These are phyloP conservation scores for Simalia tracyae DNA, from an alignment of 2,797 vertebrate genomes.

Conservation along the genomic window DNA sequence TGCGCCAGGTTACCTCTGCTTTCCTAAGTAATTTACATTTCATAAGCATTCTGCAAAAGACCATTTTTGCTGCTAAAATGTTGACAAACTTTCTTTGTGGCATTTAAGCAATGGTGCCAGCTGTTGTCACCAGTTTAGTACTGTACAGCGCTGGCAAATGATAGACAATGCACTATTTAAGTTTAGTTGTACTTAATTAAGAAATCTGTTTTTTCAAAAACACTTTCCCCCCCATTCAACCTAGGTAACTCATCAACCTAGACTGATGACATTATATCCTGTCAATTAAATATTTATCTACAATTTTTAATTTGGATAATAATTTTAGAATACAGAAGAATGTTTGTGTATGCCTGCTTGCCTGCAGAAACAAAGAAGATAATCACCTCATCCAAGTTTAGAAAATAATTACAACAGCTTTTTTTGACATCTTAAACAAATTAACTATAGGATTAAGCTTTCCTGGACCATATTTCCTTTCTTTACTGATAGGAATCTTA, in stretches of 20 bases:
- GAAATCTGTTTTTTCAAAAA: neutral
- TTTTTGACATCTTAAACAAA: neutral
- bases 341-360: neutral
- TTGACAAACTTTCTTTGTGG: neutral
- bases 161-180: neutral
- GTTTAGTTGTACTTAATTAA: neutral
- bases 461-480: neutral
- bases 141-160: neutral
- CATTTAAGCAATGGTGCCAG: neutral
- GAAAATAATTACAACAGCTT: neutral
- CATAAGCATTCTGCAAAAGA: slow-evolving; percentile 8
- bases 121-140: neutral
- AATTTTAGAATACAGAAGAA: neutral
- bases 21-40: slow-evolving; percentile 17
- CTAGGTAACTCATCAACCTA: neutral
- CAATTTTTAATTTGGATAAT: neutral
- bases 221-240: neutral
- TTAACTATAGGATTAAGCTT: neutral
- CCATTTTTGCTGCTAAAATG: neutral
- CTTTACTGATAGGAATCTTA: neutral
- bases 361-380: neutral
- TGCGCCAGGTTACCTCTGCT: neutral
- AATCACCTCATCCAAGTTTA: neutral
- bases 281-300: neutral
- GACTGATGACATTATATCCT: neutral